Percentiles rank a stretch among this genome's conserved stretches.
Evolutionary conservation across 2,888 invertebrate species (phyloP).

Genomic region (Laspeyria flexula): DNA sequence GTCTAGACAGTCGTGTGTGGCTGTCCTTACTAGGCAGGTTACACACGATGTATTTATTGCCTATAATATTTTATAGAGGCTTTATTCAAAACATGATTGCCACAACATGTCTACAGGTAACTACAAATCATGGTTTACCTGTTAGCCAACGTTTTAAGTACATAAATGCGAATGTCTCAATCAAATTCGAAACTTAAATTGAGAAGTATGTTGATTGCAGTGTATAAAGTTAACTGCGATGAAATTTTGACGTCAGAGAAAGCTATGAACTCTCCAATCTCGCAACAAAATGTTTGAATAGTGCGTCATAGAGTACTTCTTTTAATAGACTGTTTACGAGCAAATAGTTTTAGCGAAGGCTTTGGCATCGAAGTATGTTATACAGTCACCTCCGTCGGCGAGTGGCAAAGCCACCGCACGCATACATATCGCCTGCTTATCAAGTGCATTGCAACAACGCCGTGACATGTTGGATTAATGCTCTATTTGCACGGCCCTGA

Average conservation of each 20-base stretch:
- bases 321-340: slow-evolving; percentile 47
- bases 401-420: slow-evolving; percentile 49
- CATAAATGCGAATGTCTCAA: slow-evolving; percentile 33
- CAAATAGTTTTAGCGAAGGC: slow-evolving; percentile 41
- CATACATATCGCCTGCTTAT: slow-evolving; percentile 73
- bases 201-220: slow-evolving; percentile 17
- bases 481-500: slow-evolving; percentile 60
- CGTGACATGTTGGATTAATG: slow-evolving; percentile 68
- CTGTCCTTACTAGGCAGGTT: slow-evolving; percentile 20
- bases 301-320: slow-evolving; percentile 48
- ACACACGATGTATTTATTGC: slow-evolving; percentile 10
- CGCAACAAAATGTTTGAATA: slow-evolving; percentile 37
- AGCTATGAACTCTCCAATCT: slow-evolving; percentile 39
- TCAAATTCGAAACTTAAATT: slow-evolving; percentile 30
- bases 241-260: slow-evolving; percentile 52
- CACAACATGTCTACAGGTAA: slow-evolving; percentile 7
- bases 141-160: slow-evolving; percentile 21
- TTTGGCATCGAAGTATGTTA: slow-evolving; percentile 37
- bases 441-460: slow-evolving; percentile 67
- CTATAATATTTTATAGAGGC: slow-evolving; percentile 8
- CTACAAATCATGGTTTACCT: slow-evolving; percentile 18
- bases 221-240: slow-evolving; percentile 36
- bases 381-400: slow-evolving; percentile 55
- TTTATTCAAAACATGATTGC: slow-evolving; percentile 12
- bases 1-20: slow-evolving; percentile 32